phyloP scores from a whole-genome alignment of 2,888 invertebrate species.

The Scaeva pyrastri region DNA sequence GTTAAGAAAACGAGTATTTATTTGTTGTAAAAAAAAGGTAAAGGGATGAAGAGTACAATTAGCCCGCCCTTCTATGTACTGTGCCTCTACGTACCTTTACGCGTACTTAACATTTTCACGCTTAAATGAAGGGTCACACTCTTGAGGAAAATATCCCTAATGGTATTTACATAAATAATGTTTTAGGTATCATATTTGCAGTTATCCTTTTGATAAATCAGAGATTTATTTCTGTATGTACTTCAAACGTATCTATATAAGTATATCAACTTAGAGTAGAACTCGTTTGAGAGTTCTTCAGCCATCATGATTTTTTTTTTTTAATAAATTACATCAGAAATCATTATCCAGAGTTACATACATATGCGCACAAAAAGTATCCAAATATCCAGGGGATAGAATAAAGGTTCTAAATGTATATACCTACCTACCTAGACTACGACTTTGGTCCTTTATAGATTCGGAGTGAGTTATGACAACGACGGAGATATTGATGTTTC shows the following conservation, averaged over 20 bases:
- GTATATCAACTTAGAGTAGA: not conserved
- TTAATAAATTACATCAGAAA: not conserved
- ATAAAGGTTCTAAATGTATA: not conserved
- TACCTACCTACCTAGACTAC: not conserved
- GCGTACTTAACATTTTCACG: too few species aligned
- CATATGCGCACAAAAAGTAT: not conserved
- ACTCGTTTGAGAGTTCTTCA: conserved; percentile 46
- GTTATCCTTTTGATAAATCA: conserved; percentile 17
- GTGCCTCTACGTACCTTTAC: not conserved
- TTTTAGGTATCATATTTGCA: conserved; percentile 33
- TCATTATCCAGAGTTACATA: too few species aligned
- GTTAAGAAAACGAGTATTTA: not conserved
- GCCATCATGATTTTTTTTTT: conserved; percentile 46
- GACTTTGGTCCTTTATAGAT: not conserved
- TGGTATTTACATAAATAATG: conserved; percentile 21
- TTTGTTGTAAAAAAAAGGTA: conserved; percentile 10
- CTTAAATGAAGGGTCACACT: conserved; percentile 47
- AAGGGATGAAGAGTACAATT: conserved; percentile 64
- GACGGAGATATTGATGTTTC: conserved; percentile 17
- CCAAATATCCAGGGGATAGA: not conserved
- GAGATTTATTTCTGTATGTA: conserved; percentile 9
- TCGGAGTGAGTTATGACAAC: conserved; percentile 39
- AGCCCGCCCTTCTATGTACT: conserved; percentile 63
- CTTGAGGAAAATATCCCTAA: conserved; percentile 18
- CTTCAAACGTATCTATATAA: not conserved